A percentile compares a stretch with the other conserved stretches of the same genome.
These are phyloP conservation scores for Isoperla grammatica DNA, from an alignment of 2,888 invertebrate species.

Conservation along the genomic window DNA sequence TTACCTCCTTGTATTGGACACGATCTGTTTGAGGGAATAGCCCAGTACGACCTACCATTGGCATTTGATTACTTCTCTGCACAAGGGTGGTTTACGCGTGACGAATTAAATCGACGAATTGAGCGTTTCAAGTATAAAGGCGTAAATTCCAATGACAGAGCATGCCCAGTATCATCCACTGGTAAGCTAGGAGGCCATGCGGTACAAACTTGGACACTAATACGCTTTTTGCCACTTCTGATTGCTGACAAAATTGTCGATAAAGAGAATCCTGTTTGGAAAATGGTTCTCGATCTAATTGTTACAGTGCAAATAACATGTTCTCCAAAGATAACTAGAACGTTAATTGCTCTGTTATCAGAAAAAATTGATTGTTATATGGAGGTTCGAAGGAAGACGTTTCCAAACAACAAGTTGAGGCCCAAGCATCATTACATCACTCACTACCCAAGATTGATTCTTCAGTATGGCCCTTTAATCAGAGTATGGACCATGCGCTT, in stretches of 20 bases:
- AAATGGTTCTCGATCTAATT: background rate
- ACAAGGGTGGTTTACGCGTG: background rate
- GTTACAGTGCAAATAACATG: background rate
- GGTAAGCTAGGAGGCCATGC: background rate
- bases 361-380: background rate
- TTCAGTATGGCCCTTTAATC: slow-evolving; percentile 7
- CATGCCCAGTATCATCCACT: background rate
- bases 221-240: background rate
- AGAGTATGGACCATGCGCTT: background rate
- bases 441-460: slow-evolving; percentile 12
- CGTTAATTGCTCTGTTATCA: background rate
- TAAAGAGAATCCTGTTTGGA: slow-evolving; percentile 1
- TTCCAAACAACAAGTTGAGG: too few species aligned
- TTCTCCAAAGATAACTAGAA: background rate
- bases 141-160: background rate
- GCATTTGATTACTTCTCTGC: background rate
- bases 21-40: slow-evolving; percentile 19
- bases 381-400: background rate
- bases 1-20: slow-evolving; percentile 19
- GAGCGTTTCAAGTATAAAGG: background rate
- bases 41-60: slow-evolving; percentile 9
- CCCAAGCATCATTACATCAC: slow-evolving; percentile 11
- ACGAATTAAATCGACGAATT: background rate
- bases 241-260: background rate
- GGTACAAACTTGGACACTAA: background rate